phyloP scores from a whole-genome alignment of 2,888 invertebrate species.

The Xanthostigma xanthostigma region DNA sequence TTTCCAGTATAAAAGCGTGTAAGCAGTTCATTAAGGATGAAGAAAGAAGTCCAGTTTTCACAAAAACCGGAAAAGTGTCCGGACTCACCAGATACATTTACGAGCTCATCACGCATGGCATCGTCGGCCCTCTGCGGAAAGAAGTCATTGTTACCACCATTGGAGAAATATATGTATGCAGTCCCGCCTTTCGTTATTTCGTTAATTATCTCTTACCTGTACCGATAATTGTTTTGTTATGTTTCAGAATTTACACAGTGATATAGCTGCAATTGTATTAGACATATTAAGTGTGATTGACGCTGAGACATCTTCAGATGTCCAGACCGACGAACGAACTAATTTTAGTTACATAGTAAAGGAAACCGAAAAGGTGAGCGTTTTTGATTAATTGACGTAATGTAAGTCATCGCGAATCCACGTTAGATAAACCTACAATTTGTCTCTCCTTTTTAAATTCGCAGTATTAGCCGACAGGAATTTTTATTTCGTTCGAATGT shows the following conservation, averaged over 20 bases:
- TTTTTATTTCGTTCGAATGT: too few species aligned
- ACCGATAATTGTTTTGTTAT: constrained; percentile 2
- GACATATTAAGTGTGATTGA: constrained; percentile 77
- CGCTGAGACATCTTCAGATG: constrained; percentile 59
- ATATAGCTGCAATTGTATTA: constrained; percentile 67
- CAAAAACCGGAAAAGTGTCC: constrained; percentile 43
- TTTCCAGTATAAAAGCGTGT: constrained; percentile 47
- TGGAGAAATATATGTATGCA: constrained; percentile 60
- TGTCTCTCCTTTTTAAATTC: too few species aligned
- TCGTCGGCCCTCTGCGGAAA: constrained; percentile 60
- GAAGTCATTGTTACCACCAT: constrained; percentile 60
- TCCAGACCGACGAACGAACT: constrained; percentile 53
- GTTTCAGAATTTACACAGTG: constrained; percentile 56
- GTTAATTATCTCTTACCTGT: constrained; percentile 3
- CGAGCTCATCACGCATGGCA: constrained; percentile 63
- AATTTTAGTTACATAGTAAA: constrained; percentile 65
- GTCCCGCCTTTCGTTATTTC: neutral
- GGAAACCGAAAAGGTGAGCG: constrained; percentile 56
- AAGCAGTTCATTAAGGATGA: constrained; percentile 48
- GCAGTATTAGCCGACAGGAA: too few species aligned
- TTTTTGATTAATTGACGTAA: neutral
- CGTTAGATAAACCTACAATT: too few species aligned
- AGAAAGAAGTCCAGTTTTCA: constrained; percentile 44
- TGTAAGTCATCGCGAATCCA: too few species aligned
- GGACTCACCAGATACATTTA: constrained; percentile 61